Evolutionary conservation across 2,888 invertebrate genomes (phyloP).

Genomic region (Drosophila multiciliata): DNA sequence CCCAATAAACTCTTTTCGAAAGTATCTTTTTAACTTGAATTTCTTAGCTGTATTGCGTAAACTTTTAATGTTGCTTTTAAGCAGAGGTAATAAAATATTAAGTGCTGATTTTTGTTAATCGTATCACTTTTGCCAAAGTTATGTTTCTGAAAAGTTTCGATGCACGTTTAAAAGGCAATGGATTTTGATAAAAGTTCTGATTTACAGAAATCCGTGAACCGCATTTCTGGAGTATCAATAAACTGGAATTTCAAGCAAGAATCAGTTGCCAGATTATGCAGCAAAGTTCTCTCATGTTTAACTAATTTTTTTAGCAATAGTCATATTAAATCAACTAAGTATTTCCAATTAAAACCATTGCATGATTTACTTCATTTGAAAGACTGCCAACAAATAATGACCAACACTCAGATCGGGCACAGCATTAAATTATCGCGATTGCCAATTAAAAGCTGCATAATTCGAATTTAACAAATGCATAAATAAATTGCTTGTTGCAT

Average conservation of each 20-base stretch:
- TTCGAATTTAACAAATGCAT: conserved; percentile 23
- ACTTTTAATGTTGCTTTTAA: neutral
- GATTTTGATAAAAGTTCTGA: neutral
- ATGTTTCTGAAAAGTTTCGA: neutral
- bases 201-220: neutral
- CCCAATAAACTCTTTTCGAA: neutral
- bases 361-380: neutral
- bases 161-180: neutral
- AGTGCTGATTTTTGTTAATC: neutral
- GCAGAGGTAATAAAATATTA: neutral
- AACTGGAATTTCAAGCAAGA: neutral
- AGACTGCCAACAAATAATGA: neutral
- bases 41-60: neutral
- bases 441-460: conserved; percentile 35
- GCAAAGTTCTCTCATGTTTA: neutral
- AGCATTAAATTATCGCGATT: conserved; percentile 16
- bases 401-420: conserved; percentile 3
- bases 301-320: neutral
- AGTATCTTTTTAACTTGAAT: neutral
- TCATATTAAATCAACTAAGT: neutral
- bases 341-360: neutral
- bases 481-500: conserved; percentile 26
- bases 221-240: neutral
- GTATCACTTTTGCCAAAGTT: neutral
- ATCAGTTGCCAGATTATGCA: neutral